Evolutionary conservation across 2,113 vertebrate genomes (phyloP).

Genomic region (Phycodurus eques): DNA sequence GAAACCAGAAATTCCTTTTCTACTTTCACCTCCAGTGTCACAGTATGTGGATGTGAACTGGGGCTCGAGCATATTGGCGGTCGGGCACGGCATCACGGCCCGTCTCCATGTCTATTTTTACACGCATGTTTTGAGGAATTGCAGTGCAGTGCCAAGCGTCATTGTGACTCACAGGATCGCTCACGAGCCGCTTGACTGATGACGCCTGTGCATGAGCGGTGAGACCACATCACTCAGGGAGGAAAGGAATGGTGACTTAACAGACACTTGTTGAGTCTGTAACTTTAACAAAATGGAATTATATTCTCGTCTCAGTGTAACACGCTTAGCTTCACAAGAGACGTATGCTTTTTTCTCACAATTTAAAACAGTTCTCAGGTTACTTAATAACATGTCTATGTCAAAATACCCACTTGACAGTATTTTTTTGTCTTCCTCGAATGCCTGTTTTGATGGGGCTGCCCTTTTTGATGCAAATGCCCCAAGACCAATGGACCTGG

Average conservation of each 20-base stretch:
- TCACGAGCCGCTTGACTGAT: slow-evolving; percentile 38
- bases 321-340: too few relatives aligned
- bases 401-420: not conserved
- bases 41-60: slow-evolving; percentile 45
- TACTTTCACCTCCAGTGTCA: slow-evolving; percentile 35
- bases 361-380: not conserved
- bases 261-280: not conserved
- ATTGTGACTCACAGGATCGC: slow-evolving; percentile 54
- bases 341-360: not conserved
- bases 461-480: not conserved
- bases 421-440: not conserved
- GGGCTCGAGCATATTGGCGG: slow-evolving; percentile 38
- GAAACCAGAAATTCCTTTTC: slow-evolving; percentile 30
- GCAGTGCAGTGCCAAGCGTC: slow-evolving; percentile 43
- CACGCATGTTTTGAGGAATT: slow-evolving; percentile 51
- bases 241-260: too few relatives aligned
- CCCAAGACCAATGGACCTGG: too few relatives aligned
- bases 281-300: not conserved
- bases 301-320: too few relatives aligned
- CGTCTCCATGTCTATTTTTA: slow-evolving; percentile 64
- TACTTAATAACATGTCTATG: not conserved
- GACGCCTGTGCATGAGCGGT: not conserved
- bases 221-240: not conserved
- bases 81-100: slow-evolving; percentile 45
- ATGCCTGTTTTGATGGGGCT: not conserved